Evolutionary conservation across 2,113 vertebrate genomes (phyloP).

Genomic region (Odobenus rosmarus): DNA sequence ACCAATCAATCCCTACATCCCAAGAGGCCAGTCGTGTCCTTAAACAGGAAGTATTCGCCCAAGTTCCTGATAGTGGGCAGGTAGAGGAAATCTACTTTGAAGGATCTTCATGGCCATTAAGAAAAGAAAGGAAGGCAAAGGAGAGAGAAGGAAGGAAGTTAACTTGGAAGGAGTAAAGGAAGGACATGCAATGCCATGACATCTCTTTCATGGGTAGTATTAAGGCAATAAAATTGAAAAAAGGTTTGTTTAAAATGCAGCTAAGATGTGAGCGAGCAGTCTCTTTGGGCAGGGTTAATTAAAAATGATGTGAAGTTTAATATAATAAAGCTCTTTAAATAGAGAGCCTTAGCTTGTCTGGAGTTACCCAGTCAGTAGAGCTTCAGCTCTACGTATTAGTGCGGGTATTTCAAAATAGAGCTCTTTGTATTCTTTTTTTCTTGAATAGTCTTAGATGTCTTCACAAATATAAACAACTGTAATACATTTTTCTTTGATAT

Average conservation of each 20-base stretch:
- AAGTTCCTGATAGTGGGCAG: not conserved
- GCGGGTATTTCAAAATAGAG: constrained; percentile 24
- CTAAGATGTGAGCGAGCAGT: not conserved
- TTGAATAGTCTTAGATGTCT: constrained; percentile 17
- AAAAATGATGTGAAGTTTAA: not conserved
- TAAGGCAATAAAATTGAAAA: not conserved
- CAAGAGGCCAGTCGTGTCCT: not conserved
- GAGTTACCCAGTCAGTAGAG: not conserved
- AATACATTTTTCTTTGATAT: not conserved
- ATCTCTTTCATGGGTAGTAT: not conserved
- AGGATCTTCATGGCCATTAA: not conserved
- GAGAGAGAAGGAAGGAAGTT: not conserved
- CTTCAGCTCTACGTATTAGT: not conserved
- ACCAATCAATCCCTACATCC: not conserved
- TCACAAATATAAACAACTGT: not conserved
- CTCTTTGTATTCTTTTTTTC: not conserved
- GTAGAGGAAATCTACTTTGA: not conserved
- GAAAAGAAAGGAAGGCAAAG: not conserved
- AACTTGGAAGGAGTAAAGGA: not conserved
- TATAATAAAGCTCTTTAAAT: not conserved
- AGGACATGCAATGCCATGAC: not conserved
- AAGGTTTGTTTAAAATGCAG: not conserved
- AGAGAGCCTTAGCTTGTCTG: not conserved
- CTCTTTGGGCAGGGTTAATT: not conserved
- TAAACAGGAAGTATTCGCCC: not conserved